phyloP scores from a whole-genome alignment of 1,140 invertebrate species.

The Steinernema khuongi region DNA sequence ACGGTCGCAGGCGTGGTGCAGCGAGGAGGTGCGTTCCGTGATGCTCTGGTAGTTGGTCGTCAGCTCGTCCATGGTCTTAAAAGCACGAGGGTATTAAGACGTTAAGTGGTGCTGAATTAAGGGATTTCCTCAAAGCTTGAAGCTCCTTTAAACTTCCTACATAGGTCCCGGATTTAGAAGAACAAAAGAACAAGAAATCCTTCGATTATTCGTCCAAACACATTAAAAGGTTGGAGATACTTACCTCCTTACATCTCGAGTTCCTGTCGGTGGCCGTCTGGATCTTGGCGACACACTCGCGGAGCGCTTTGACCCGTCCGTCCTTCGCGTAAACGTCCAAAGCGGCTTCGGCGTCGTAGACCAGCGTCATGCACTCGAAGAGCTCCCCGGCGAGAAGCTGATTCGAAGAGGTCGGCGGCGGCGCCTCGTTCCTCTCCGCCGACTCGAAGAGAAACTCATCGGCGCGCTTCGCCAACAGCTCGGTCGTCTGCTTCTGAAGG shows the following conservation, averaged over 20 bases:
- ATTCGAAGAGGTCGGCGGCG: background rate
- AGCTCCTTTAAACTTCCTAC: too few species aligned
- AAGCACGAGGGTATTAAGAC: background rate
- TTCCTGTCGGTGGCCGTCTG: background rate
- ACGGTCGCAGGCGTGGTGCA: constrained; percentile 55
- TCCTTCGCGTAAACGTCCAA: background rate
- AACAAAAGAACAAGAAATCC: too few species aligned
- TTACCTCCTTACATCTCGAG: background rate
- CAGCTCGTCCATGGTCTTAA: constrained; percentile 48
- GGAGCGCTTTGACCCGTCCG: background rate
- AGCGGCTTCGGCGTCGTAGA: background rate
- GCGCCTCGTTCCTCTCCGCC: background rate
- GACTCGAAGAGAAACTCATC: constrained; percentile 2
- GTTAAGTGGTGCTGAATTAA: background rate
- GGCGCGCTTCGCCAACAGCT: background rate
- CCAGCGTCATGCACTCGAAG: background rate
- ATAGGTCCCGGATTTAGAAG: too few species aligned
- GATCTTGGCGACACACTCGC: background rate
- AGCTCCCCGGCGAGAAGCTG: background rate
- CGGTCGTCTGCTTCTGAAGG: background rate
- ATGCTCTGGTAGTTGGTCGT: constrained; percentile 47
- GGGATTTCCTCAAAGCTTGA: too few species aligned
- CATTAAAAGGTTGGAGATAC: too few species aligned
- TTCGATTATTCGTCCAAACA: too few species aligned
- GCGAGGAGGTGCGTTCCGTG: constrained; percentile 50